Conservation (phyloP, 2,113 vertebrate species). For the Ageneiosus marmoratus region DNA sequence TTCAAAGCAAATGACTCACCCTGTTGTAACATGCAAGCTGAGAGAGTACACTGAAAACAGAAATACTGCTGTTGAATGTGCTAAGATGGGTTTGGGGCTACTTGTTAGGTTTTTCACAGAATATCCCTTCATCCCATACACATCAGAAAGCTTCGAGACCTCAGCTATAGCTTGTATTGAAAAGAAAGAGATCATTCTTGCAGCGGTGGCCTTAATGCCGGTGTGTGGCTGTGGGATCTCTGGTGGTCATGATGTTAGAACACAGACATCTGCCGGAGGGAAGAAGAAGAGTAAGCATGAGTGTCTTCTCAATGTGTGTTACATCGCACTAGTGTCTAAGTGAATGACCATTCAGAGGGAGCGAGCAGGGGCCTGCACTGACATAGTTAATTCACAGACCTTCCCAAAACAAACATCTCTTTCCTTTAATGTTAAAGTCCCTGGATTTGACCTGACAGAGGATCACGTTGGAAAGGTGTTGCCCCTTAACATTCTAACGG, state of each 20-base stretch:
- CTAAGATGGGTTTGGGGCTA: background rate
- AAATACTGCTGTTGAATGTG: slow-evolving; percentile 18
- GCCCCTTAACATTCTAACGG: slow-evolving; percentile 33
- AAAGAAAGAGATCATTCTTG: slow-evolving; percentile 31
- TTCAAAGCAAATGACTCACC: slow-evolving; percentile 27
- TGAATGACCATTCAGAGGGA: slow-evolving; percentile 41
- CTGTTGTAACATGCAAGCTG: slow-evolving; percentile 29
- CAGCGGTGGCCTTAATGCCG: slow-evolving; percentile 41
- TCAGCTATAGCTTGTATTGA: background rate
- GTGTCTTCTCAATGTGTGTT: slow-evolving; percentile 24
- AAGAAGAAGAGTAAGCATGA: slow-evolving; percentile 19
- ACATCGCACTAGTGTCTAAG: slow-evolving; percentile 36
- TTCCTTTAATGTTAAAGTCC: slow-evolving; percentile 50
- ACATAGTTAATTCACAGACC: slow-evolving; percentile 52
- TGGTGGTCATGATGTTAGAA: slow-evolving; percentile 37
- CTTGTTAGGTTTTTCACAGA: background rate
- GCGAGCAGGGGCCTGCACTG: slow-evolving; percentile 48
- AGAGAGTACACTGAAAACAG: background rate
- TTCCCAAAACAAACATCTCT: slow-evolving; percentile 45
- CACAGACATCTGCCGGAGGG: slow-evolving; percentile 49
- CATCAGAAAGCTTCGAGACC: slow-evolving; percentile 6
- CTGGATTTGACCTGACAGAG: slow-evolving; percentile 50
- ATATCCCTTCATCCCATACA: background rate
- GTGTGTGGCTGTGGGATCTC: slow-evolving; percentile 50
- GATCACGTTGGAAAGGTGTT: slow-evolving; percentile 51